Conservation (phyloP, 2,888 invertebrate genomes). For the Tiliacea citrago region DNA sequence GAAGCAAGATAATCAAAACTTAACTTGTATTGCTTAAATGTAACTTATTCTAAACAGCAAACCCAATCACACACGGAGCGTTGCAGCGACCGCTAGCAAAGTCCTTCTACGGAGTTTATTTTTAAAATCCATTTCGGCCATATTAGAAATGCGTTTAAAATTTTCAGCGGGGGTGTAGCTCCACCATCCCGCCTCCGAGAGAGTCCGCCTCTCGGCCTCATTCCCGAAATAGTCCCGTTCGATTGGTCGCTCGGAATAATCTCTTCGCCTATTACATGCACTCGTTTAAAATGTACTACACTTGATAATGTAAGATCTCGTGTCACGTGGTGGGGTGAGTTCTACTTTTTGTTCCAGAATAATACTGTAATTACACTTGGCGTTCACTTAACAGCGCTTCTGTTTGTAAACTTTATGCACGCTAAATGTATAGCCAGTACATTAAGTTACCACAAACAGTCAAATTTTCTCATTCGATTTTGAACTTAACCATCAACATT, state of each 20-base stretch:
- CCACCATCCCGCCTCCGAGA: constrained; percentile 77
- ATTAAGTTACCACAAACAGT: too few relatives aligned
- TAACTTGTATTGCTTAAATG: constrained; percentile 13
- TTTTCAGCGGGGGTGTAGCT: constrained; percentile 72
- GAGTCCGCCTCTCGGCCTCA: constrained; percentile 81
- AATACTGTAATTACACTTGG: constrained; percentile 23
- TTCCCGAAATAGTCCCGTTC: constrained; percentile 81
- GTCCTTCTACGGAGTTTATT: constrained; percentile 48
- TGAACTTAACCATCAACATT: not conserved
- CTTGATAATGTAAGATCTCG: constrained; percentile 47
- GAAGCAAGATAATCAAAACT: not conserved
- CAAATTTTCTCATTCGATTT: too few relatives aligned
- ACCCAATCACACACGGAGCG: not conserved
- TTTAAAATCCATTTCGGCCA: constrained; percentile 72
- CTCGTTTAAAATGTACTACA: constrained; percentile 69
- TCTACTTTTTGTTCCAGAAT: constrained; percentile 47
- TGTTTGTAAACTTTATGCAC: constrained; percentile 10
- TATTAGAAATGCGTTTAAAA: constrained; percentile 70
- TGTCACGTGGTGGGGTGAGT: constrained; percentile 34
- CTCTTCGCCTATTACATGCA: constrained; percentile 82
- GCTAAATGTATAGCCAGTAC: too few relatives aligned
- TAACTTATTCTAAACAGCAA: constrained; percentile 19
- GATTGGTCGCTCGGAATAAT: constrained; percentile 83
- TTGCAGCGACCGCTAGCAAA: constrained; percentile 9
- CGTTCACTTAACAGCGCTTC: constrained; percentile 16